Percentiles rank a stretch among this genome's conserved stretches.
These are phyloP conservation scores for Pristionchus fissidentatus DNA, from an alignment of 2,888 invertebrate species.

Conservation along the genomic window DNA sequence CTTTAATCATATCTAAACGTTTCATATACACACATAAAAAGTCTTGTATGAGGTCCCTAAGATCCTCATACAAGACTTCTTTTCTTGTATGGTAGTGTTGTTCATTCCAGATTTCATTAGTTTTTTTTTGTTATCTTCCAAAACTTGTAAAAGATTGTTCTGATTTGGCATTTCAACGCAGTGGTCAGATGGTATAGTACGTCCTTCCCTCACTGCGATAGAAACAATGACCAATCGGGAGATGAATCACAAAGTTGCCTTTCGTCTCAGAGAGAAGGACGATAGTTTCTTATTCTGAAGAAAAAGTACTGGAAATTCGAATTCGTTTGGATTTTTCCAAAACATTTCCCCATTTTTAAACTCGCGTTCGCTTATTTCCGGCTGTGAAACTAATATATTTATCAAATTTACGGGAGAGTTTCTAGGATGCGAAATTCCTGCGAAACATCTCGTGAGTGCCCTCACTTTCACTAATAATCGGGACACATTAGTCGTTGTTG, in stretches of 20 bases:
- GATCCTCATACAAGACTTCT: no score
- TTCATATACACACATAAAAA: no score
- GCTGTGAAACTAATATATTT: neutral
- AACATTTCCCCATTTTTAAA: neutral
- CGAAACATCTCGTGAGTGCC: constrained; percentile 33
- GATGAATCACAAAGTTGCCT: constrained; percentile 15
- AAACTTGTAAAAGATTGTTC: no score
- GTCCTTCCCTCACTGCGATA: neutral
- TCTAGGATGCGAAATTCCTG: neutral
- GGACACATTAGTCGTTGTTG: constrained; percentile 14
- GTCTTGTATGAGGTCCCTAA: no score
- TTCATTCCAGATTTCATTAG: neutral
- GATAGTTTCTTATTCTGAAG: no score
- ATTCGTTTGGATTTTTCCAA: neutral
- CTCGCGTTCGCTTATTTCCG: neutral
- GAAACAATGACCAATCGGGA: neutral
- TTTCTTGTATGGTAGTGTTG: neutral
- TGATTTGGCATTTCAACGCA: neutral
- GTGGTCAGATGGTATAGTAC: neutral
- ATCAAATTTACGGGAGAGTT: no score
- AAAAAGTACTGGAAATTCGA: no score
- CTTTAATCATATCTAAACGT: no score
- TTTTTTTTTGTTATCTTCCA: neutral
- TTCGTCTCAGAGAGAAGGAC: neutral
- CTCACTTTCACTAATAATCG: constrained; percentile 41